Base-by-base conservation (phyloP, 2,797 vertebrate species). In the Oophaga sylvatica region DNA sequence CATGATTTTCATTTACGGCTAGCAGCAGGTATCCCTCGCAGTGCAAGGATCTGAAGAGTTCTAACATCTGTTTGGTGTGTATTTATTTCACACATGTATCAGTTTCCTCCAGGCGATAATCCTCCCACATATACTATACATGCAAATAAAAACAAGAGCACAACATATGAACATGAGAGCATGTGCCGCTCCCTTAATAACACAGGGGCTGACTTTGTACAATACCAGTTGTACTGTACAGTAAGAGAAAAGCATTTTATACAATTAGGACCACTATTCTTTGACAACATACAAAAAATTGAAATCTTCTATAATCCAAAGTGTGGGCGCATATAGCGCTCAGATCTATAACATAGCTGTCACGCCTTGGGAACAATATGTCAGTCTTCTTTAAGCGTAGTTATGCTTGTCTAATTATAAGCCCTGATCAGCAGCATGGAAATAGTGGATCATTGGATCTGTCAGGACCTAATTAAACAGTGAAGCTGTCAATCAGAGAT, bases 401-500 rank as follows among this genome's bases (percentile, higher is more conserved):
- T 76, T 81, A 56, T 75, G 57, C 75, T 20, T 88, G 68, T 81
- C 87, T 80, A 81, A 88, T 88, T 85, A 85, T 85, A 88, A 88
- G 75, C 67, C 60, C 19, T 85, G 83, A 88, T 88, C 82, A 88
- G 77, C 48, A 76, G 82, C 87, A 88, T 85, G 68, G 68, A 85
- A 88, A 81, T 75, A 53, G 68, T 81, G 87, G 87, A 84, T 88
- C 82, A 88, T 80, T 80, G 82, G 77, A 88, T 81, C 82, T 87
- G 87, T 87, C 87, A 87, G 63, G 87, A 79, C 73, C 81, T 87
- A 87, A 87, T 87, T 87, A 87, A 70, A 87, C 41, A 60, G 75
- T 15, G 63, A 83, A 62, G 53, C 87, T 87, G 87, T 68, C 87
- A 84, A 87, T 87, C 87, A 87, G 26, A 53, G 77, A 10, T 70